Conservation (phyloP, 2,888 invertebrate species). For the Chalcosyrphus nemorum region DNA sequence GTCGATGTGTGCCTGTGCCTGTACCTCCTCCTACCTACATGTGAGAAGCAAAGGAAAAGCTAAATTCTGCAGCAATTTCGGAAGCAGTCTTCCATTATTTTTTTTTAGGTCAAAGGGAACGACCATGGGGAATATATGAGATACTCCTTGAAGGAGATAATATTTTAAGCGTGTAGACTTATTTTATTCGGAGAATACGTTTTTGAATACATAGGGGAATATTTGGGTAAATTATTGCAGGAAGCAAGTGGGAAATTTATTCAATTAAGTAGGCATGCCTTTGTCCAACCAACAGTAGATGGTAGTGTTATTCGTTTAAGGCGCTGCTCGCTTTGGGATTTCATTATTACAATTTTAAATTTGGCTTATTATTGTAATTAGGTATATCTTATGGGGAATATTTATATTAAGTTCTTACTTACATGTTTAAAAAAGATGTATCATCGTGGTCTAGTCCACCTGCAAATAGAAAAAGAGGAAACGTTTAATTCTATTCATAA, state of each 20-base stretch:
- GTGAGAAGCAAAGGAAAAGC: neutral
- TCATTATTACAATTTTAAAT: no score
- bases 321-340: no score
- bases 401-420: no score
- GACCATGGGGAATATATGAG: conserved; percentile 40
- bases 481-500: no score
- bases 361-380: no score
- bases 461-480: no score
- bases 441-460: no score
- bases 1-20: conserved; percentile 13
- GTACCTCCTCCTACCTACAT: conserved; percentile 3
- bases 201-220: conserved; percentile 5
- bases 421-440: no score
- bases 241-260: neutral
- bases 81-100: neutral
- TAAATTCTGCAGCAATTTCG: conserved; percentile 2
- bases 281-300: no score
- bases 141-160: conserved; percentile 44
- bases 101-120: conserved; percentile 31
- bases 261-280: neutral
- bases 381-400: no score
- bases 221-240: neutral
- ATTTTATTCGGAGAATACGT: conserved; percentile 1
- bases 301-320: no score
- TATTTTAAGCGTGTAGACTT: conserved; percentile 45